Conservation (phyloP, 2,888 invertebrate species). For the Limnephilus auricula region DNA sequence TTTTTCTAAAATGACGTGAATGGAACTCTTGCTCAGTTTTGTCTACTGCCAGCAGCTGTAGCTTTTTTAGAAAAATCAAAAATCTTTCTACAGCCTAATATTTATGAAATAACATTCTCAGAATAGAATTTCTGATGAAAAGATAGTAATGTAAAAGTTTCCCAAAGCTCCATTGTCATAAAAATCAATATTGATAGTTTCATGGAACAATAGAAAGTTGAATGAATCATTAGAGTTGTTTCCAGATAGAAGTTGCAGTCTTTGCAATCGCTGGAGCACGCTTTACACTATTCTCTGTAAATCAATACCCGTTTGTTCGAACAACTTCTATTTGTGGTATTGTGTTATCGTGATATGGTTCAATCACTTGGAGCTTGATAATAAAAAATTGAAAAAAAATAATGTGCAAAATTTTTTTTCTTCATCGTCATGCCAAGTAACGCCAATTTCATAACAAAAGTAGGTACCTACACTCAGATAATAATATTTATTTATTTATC, state of each 20-base stretch:
- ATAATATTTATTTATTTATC: too few relatives aligned
- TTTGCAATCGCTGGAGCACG: background rate
- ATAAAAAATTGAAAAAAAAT: background rate
- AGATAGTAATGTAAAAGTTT: background rate
- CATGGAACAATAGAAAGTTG: background rate
- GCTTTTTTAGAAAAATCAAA: too few relatives aligned
- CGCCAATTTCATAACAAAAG: too few relatives aligned
- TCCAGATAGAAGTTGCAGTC: background rate
- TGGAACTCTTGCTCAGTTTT: background rate
- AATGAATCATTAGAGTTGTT: background rate
- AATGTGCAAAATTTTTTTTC: too few relatives aligned
- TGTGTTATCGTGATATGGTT: background rate
- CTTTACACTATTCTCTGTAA: background rate
- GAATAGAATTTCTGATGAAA: background rate
- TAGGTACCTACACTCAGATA: too few relatives aligned
- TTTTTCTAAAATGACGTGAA: background rate
- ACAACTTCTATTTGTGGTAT: background rate
- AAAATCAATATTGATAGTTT: background rate
- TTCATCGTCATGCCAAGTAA: too few relatives aligned
- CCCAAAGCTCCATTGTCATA: background rate
- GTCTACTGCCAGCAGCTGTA: background rate
- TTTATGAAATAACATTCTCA: background rate
- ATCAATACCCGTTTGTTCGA: background rate
- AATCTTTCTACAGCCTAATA: too few relatives aligned
- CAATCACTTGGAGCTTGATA: too few relatives aligned